Evolutionary conservation across 2,797 vertebrate species (phyloP), one percentile per base, ranked within the genome.

Genomic region (Cynodonichthys magdalenae): DNA sequence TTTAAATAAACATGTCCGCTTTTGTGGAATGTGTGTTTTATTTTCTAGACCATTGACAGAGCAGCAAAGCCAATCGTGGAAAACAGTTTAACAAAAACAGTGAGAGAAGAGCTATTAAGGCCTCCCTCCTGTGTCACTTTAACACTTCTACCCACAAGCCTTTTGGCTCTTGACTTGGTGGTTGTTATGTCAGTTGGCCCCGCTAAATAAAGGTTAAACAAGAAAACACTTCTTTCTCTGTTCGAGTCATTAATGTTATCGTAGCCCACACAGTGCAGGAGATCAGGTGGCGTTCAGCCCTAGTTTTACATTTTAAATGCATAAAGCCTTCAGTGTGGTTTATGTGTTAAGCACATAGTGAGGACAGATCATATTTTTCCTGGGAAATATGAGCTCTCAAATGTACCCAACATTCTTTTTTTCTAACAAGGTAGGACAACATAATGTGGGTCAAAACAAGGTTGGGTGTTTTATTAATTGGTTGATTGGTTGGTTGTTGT

Each of bases 351-450:
- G 75, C 59, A 70, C 80, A 75, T 42, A 73, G 56, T 19, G 55
- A 73, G 62, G 63, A 66, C 79, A 85, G 83, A 88, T 88, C 87
- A 47, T 71, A 78, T 72, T 85, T 87, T 82, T 89, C 79, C 87
- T 71, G 58, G 72, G 83, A 74, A 85, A 85, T 60, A 63, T 39
- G 65, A 85, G 66, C 66, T 68, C 66, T 69, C 48, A 3, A 70
- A 63, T 45, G 36, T 59, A 71, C 63, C 60, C 34, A 60, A 69
- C 17, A 49, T 59, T 39, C 70, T 82, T 84, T 75, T 58, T 48
- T 77, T 87, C 28, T 34, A 76, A 76, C 79, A 20, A 1, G 63
- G 29, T 39, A 39, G 46, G 57, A 61, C 59, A 51, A 69, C 42
- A 61, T 58, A 77, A 69, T 12, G 54, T 63, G 66, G 51, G 42